phyloP scores from a whole-genome alignment of 2,888 invertebrate species.

The Anorthoa munda region DNA sequence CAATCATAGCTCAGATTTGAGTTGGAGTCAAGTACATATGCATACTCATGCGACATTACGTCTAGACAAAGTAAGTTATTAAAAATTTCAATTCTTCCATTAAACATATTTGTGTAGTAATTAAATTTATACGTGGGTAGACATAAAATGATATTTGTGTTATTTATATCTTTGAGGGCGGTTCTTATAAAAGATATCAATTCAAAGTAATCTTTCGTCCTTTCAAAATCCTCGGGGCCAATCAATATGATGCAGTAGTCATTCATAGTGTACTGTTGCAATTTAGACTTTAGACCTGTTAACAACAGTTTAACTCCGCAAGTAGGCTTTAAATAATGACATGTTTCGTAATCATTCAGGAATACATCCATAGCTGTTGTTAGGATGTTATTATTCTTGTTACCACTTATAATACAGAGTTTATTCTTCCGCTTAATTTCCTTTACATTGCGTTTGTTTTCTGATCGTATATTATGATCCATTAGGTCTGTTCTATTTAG shows the following conservation, averaged over 20 bases:
- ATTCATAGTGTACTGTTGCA: neutral
- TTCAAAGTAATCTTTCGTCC: neutral
- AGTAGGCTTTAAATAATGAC: conserved; percentile 3
- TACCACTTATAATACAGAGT: neutral
- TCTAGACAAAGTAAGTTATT: neutral
- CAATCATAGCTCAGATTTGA: neutral
- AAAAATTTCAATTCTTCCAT: neutral
- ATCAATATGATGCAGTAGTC: conserved; percentile 3
- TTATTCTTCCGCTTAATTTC: neutral
- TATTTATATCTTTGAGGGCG: neutral
- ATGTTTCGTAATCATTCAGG: neutral
- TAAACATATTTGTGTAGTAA: neutral
- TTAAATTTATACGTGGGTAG: neutral
- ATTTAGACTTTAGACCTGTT: neutral
- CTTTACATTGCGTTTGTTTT: neutral
- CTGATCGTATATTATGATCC: too few relatives aligned
- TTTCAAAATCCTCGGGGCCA: conserved; percentile 2
- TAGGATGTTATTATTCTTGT: neutral
- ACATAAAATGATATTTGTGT: neutral
- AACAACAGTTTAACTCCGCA: neutral
- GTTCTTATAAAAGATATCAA: conserved; percentile 1
- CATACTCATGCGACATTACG: neutral
- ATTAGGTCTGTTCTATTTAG: too few relatives aligned
- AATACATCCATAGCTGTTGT: neutral
- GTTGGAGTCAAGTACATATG: neutral